Evolutionary conservation across 2,797 vertebrate species (phyloP).

Genomic region (Anguilla obscura): DNA sequence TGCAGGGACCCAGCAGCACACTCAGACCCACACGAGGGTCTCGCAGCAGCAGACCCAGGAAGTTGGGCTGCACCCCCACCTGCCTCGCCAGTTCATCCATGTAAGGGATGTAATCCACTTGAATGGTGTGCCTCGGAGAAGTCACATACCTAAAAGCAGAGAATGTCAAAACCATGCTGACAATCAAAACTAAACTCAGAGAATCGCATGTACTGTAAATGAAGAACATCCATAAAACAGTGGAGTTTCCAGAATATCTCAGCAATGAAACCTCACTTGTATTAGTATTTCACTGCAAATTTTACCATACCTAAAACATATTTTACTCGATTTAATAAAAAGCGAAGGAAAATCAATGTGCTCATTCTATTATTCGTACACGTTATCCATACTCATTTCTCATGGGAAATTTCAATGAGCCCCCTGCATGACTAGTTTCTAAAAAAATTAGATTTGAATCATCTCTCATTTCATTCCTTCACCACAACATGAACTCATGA

Average conservation of each 20-base stretch:
- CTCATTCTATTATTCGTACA: background rate
- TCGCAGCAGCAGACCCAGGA: conserved; percentile 69
- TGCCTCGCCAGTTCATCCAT: conserved; percentile 83
- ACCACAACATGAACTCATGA: background rate
- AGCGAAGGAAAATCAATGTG: background rate
- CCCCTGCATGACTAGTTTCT: background rate
- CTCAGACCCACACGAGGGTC: conserved; percentile 76
- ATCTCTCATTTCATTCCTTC: background rate
- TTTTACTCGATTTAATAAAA: background rate
- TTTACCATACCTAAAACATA: background rate
- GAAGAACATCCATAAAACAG: background rate
- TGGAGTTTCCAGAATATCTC: background rate
- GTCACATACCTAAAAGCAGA: conserved; percentile 73
- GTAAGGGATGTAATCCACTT: conserved; percentile 78
- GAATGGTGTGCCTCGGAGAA: conserved; percentile 84
- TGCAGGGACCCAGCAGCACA: conserved; percentile 74
- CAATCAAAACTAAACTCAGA: background rate
- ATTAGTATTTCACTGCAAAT: too few species aligned
- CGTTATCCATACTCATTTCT: background rate
- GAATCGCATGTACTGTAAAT: background rate
- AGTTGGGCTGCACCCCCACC: conserved; percentile 71
- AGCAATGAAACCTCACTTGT: background rate
- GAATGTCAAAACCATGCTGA: background rate
- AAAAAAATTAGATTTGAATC: background rate
- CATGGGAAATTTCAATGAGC: background rate